Conservation (phyloP, 2,888 invertebrate genomes). For the Heteromyza rotundicornis region DNA sequence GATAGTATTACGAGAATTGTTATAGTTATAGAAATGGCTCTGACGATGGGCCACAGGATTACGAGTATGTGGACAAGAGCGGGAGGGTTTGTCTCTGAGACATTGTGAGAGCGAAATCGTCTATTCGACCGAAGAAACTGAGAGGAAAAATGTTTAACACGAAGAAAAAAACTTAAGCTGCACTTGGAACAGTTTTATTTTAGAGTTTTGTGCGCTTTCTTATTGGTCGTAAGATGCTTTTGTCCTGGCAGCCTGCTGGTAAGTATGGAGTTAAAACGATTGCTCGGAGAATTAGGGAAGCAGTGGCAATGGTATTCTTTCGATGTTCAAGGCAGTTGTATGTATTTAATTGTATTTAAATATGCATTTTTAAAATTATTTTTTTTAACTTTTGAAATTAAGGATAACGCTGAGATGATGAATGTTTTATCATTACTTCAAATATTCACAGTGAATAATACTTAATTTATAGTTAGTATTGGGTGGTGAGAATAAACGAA, state of each 20-base stretch:
- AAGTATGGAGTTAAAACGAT: too few relatives aligned
- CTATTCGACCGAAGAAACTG: constrained; percentile 3
- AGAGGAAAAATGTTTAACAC: not conserved
- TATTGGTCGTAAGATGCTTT: constrained; percentile 44
- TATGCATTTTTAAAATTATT: too few relatives aligned
- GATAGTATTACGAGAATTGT: constrained; percentile 59
- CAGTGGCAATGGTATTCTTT: too few relatives aligned
- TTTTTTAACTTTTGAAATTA: too few relatives aligned
- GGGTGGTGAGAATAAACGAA: too few relatives aligned
- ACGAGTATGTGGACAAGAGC: not conserved
- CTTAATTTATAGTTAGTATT: too few relatives aligned
- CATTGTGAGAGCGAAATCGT: constrained; percentile 3
- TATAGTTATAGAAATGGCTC: constrained; percentile 54
- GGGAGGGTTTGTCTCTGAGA: not conserved
- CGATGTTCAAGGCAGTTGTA: too few relatives aligned
- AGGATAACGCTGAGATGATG: too few relatives aligned
- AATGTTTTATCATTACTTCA: too few relatives aligned
- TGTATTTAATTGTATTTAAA: too few relatives aligned
- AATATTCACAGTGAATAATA: too few relatives aligned
- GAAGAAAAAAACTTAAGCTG: constrained; percentile 13
- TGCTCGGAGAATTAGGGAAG: too few relatives aligned
- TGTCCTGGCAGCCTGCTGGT: constrained; percentile 10
- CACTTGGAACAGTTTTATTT: constrained; percentile 24
- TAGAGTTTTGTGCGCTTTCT: constrained; percentile 41
- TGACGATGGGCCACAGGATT: constrained; percentile 36